Evolutionary conservation across 2,113 vertebrate species (phyloP).

Genomic region (Rhinogobius similis): DNA sequence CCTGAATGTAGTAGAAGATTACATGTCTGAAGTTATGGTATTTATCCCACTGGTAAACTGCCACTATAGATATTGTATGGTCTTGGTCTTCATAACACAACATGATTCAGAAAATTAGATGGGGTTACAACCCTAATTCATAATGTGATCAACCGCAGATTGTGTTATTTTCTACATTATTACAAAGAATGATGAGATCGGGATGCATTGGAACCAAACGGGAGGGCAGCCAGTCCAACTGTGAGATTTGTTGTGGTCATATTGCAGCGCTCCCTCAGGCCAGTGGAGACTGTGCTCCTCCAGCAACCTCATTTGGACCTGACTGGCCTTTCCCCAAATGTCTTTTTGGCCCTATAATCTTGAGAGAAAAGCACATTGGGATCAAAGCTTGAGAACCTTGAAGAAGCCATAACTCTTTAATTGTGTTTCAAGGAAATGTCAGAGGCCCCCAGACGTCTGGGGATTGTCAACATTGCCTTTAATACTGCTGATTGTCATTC

Average conservation of each 20-base stretch:
- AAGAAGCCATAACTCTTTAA: constrained; percentile 76
- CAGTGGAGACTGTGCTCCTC: constrained; percentile 61
- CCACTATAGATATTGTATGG: not conserved
- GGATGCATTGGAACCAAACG: constrained; percentile 39
- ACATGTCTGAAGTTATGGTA: not conserved
- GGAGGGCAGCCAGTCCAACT: constrained; percentile 44
- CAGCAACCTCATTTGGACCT: constrained; percentile 61
- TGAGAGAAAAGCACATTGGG: constrained; percentile 53
- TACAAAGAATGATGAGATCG: constrained; percentile 33
- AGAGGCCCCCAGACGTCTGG: constrained; percentile 72
- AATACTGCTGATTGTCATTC: constrained; percentile 74
- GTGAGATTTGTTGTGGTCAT: constrained; percentile 63
- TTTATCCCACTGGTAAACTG: not conserved
- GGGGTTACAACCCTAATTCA: constrained; percentile 1
- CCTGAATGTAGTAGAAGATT: not conserved
- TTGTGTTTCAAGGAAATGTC: constrained; percentile 77
- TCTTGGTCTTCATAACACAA: constrained; percentile 19
- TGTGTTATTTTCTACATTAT: constrained; percentile 41
- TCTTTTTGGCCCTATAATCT: constrained; percentile 66
- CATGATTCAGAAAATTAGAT: not conserved
- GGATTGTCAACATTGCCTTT: constrained; percentile 69
- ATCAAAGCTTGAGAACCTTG: constrained; percentile 62
- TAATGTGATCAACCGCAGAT: constrained; percentile 6
- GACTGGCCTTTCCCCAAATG: constrained; percentile 66
- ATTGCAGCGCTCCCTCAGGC: constrained; percentile 38